A percentile compares a stretch with the other conserved stretches of the same genome.
These are phyloP conservation scores for Gnathonemus longibarbis DNA, from an alignment of 2,113 vertebrate species.

Conservation along the genomic window DNA sequence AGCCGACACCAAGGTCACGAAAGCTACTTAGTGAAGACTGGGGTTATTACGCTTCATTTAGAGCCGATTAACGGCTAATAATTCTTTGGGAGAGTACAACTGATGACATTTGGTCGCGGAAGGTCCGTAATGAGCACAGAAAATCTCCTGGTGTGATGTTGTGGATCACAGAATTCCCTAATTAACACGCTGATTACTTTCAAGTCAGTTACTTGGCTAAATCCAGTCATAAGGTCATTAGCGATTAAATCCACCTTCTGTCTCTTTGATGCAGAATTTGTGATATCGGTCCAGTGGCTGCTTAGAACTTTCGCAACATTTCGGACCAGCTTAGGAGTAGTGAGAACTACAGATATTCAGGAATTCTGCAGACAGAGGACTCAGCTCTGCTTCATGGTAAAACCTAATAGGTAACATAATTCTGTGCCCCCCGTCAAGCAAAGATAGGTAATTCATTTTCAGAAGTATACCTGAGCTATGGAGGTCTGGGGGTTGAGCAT, in stretches of 20 bases:
- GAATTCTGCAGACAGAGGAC: conserved; percentile 45
- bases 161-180: neutral
- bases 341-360: conserved; percentile 23
- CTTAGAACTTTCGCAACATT: conserved; percentile 8
- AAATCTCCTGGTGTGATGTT: conserved; percentile 20
- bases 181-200: conserved; percentile 15
- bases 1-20: conserved; percentile 51
- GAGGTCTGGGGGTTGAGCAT: conserved; percentile 84
- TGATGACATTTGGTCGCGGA: conserved; percentile 53
- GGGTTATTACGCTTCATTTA: conserved; percentile 53
- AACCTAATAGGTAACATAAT: neutral
- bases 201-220: conserved; percentile 20
- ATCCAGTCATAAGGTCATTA: conserved; percentile 28
- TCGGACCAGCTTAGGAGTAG: neutral
- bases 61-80: conserved; percentile 60
- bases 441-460: neutral
- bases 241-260: conserved; percentile 24
- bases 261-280: neutral
- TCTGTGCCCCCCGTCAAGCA: neutral
- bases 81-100: conserved; percentile 55
- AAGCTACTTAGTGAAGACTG: conserved; percentile 52
- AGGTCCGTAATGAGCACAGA: conserved; percentile 56
- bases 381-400: conserved; percentile 26
- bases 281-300: neutral
- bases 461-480: conserved; percentile 72